Conservation (phyloP, 37 sponge, comb jelly and placozoan species). For the Oscarella lobularis region DNA sequence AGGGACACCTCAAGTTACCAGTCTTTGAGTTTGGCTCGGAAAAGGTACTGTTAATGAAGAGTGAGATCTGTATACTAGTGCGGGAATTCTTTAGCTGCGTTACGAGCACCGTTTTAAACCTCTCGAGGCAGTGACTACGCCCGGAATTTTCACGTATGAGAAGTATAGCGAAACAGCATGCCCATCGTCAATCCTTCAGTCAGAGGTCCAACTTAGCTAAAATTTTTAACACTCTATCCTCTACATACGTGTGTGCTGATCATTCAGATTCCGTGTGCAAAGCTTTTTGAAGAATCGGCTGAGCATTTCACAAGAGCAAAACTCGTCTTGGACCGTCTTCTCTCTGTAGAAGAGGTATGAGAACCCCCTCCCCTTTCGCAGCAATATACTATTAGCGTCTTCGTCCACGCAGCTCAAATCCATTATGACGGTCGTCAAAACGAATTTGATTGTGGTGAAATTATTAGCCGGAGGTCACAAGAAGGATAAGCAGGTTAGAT, state of each 20-base stretch:
- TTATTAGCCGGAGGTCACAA: constrained; percentile 82
- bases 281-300: not conserved
- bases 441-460: constrained; percentile 80
- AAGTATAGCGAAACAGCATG: not conserved
- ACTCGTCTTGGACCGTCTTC: not conserved
- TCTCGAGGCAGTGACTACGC: not conserved
- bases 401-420: too few species aligned
- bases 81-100: too few species aligned
- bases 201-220: not conserved
- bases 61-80: too few species aligned
- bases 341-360: not conserved
- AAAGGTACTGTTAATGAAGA: not conserved
- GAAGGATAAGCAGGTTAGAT: constrained; percentile 27
- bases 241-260: too few species aligned
- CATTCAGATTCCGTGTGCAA: not conserved
- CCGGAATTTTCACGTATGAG: not conserved
- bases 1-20: not conserved
- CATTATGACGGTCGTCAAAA: constrained; percentile 77
- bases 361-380: too few species aligned
- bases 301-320: not conserved
- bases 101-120: not conserved
- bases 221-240: too few species aligned
- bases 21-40: not conserved
- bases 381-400: too few species aligned
- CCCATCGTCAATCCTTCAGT: not conserved